A percentile compares a stretch with the other conserved stretches of the same genome.
Evolutionary conservation across 2,797 vertebrate genomes (phyloP).

Genomic region (Acanthurus tractus): DNA sequence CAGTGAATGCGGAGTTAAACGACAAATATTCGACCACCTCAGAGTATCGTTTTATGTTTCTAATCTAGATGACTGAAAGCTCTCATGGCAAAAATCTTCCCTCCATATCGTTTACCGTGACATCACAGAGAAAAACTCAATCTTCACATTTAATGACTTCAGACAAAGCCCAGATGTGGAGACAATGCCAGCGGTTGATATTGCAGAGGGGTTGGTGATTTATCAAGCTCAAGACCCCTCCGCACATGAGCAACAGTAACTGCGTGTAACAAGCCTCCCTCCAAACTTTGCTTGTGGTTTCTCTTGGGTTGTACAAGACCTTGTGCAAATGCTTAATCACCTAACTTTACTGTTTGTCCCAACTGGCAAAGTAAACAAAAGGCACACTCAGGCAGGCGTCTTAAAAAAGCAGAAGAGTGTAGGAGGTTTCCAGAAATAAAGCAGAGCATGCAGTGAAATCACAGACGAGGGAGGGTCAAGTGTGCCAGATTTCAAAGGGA

Average conservation of each 20-base stretch:
- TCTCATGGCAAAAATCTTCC: conserved; percentile 33
- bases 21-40: conserved; percentile 40
- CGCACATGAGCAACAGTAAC: conserved; percentile 39
- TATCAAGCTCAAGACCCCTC: conserved; percentile 42
- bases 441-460: conserved; percentile 75
- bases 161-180: conserved; percentile 67
- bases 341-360: conserved; percentile 69
- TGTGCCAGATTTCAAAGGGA: conserved; percentile 80
- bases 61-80: conserved; percentile 43
- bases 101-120: conserved; percentile 42
- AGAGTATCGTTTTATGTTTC: conserved; percentile 36
- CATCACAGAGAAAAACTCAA: conserved; percentile 33
- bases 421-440: conserved; percentile 81
- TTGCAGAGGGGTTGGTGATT: conserved; percentile 55
- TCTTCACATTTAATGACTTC: conserved; percentile 58
- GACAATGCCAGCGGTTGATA: conserved; percentile 52
- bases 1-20: conserved; percentile 19
- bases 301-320: conserved; percentile 40
- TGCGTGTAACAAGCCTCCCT: conserved; percentile 31
- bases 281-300: conserved; percentile 61
- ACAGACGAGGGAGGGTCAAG: conserved; percentile 71
- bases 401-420: conserved; percentile 69
- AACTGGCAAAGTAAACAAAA: conserved; percentile 75
- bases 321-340: conserved; percentile 69
- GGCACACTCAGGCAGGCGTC: conserved; percentile 71